Conservation (phyloP, 2,797 vertebrate species). For the Gadopsis bispinosus region DNA sequence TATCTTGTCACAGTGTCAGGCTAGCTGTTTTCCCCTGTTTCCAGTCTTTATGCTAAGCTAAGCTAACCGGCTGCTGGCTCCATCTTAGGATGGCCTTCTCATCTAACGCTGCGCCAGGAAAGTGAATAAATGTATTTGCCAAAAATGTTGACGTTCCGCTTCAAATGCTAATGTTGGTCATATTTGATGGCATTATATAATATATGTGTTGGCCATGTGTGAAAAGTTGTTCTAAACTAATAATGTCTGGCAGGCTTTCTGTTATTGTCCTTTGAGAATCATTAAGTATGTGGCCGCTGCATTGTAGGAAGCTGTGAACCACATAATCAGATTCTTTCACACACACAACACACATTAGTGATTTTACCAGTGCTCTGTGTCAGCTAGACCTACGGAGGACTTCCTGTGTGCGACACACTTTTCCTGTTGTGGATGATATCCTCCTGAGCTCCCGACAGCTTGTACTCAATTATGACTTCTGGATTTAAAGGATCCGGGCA, state of each 20-base stretch:
- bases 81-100: not conserved
- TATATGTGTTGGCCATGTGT: too few relatives aligned
- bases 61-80: not conserved
- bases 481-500: constrained; percentile 34
- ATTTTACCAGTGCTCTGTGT: constrained; percentile 51
- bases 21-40: not conserved
- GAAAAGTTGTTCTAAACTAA: constrained; percentile 21
- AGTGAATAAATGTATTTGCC: not conserved
- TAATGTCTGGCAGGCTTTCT: constrained; percentile 2
- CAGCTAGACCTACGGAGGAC: constrained; percentile 54
- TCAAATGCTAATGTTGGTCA: not conserved
- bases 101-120: not conserved
- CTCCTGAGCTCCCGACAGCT: constrained; percentile 50
- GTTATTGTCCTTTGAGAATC: constrained; percentile 14
- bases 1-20: not conserved
- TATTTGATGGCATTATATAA: not conserved
- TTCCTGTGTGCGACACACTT: constrained; percentile 81
- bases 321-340: constrained; percentile 8
- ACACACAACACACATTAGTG: not conserved
- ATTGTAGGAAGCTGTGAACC: constrained; percentile 15
- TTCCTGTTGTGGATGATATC: constrained; percentile 79
- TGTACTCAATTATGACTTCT: constrained; percentile 45
- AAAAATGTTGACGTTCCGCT: not conserved
- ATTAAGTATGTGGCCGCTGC: not conserved
- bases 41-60: constrained; percentile 10